These are phyloP conservation scores for Scomber scombrus DNA, from an alignment of 2,113 vertebrate species.

Conservation along the genomic window DNA sequence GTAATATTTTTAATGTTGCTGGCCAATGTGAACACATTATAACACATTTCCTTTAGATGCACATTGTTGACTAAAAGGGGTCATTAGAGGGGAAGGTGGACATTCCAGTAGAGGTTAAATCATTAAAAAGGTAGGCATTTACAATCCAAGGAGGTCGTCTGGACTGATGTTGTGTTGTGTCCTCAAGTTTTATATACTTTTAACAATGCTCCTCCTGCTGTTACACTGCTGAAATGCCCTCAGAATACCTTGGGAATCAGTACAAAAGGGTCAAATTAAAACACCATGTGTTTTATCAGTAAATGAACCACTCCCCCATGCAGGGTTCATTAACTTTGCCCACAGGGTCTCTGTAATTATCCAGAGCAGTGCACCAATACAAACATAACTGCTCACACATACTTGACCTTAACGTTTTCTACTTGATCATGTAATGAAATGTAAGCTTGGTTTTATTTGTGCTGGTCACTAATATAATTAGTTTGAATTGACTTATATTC, in stretches of 20 bases:
- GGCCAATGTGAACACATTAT: background rate
- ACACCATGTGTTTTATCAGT: slow-evolving; percentile 30
- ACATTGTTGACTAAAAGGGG: background rate
- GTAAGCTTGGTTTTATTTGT: no score
- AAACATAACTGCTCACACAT: slow-evolving; percentile 14
- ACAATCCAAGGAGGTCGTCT: slow-evolving; percentile 8
- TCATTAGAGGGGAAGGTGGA: background rate
- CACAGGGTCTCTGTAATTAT: slow-evolving; percentile 39
- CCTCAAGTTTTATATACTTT: slow-evolving; percentile 44
- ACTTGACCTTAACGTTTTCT: background rate
- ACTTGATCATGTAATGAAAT: background rate
- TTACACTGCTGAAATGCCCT: slow-evolving; percentile 22
- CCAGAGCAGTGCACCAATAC: slow-evolving; percentile 6
- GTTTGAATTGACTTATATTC: background rate
- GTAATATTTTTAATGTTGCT: background rate
- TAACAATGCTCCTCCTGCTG: slow-evolving; percentile 44
- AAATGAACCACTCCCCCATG: background rate
- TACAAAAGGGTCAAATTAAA: slow-evolving; percentile 46
- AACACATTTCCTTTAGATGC: background rate
- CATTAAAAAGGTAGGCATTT: slow-evolving; percentile 26
- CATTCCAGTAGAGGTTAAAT: slow-evolving; percentile 13
- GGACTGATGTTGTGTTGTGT: slow-evolving; percentile 19
- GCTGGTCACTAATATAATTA: background rate
- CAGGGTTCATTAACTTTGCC: slow-evolving; percentile 39
- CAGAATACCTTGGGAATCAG: slow-evolving; percentile 42